These are phyloP conservation scores for Alosa sapidissima DNA, from an alignment of 2,797 vertebrate species.

Conservation along the genomic window DNA sequence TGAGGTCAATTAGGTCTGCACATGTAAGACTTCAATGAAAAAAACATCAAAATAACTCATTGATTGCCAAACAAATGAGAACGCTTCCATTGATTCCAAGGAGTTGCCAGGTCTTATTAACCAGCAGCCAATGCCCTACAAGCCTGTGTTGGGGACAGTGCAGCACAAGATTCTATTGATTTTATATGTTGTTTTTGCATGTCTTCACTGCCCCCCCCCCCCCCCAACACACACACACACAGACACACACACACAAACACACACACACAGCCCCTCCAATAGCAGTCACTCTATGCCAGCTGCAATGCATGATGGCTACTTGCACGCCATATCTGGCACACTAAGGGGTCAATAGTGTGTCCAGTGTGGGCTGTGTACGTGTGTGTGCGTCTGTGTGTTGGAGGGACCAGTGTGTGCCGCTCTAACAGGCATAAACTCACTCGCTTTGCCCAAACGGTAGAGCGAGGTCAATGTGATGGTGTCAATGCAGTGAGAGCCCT, in stretches of 20 bases:
- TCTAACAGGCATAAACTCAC: slow-evolving; percentile 78
- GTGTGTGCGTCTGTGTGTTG: too few relatives aligned
- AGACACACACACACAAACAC: too few relatives aligned
- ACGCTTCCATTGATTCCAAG: slow-evolving; percentile 71
- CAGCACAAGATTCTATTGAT: background rate
- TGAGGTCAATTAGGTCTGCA: slow-evolving; percentile 20
- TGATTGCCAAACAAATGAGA: slow-evolving; percentile 72
- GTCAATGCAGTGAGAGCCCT: slow-evolving; percentile 8
- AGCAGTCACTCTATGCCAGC: slow-evolving; percentile 51
- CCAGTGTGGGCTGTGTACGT: slow-evolving; percentile 45
- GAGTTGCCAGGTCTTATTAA: slow-evolving; percentile 78
- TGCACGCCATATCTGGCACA: slow-evolving; percentile 58
- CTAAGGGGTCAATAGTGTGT: slow-evolving; percentile 68
- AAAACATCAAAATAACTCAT: slow-evolving; percentile 65
- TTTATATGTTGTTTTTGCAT: slow-evolving; percentile 63
- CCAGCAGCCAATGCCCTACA: slow-evolving; percentile 72
- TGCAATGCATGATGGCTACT: slow-evolving; percentile 70
- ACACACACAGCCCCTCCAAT: background rate
- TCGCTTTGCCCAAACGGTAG: slow-evolving; percentile 71
- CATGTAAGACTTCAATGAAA: slow-evolving; percentile 23
- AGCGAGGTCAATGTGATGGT: slow-evolving; percentile 62
- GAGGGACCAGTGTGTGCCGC: slow-evolving; percentile 29
- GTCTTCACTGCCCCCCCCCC: slow-evolving; percentile 52
- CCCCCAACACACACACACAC: too few relatives aligned
- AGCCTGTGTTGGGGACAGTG: slow-evolving; percentile 61